A percentile compares a stretch with the other conserved stretches of the same genome.
These are phyloP conservation scores for Etheostoma nigrum DNA, from an alignment of 2,797 vertebrate species.

Conservation along the genomic window DNA sequence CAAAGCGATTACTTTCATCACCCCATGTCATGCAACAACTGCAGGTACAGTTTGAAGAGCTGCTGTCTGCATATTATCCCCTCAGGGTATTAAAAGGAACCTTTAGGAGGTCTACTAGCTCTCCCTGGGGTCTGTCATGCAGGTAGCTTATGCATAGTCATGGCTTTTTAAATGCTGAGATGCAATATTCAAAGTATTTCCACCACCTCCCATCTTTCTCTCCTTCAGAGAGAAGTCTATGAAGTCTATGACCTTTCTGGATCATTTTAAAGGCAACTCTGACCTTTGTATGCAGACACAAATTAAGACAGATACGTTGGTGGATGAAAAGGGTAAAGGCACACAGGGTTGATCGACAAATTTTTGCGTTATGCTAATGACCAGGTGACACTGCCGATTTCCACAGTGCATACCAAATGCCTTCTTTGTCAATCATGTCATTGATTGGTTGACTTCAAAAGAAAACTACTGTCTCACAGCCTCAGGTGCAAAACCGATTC, in stretches of 20 bases:
- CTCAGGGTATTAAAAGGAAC: conserved; percentile 58
- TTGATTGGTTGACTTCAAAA: conserved; percentile 75
- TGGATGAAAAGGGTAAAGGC: conserved; percentile 87
- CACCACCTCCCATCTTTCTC: conserved; percentile 59
- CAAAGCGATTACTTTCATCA: conserved; percentile 48
- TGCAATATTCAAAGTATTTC: conserved; percentile 80
- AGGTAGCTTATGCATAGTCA: conserved; percentile 76
- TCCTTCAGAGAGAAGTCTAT: conserved; percentile 73
- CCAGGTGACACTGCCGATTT: conserved; percentile 72
- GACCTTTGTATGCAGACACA: conserved; percentile 85
- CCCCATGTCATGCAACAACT: conserved; percentile 36
- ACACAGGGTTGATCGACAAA: conserved; percentile 77
- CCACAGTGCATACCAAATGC: conserved; percentile 75
- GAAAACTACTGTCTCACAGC: conserved; percentile 53
- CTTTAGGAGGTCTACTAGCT: conserved; percentile 60
- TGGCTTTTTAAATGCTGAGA: conserved; percentile 79
- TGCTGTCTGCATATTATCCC: conserved; percentile 54
- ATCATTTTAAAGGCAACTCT: conserved; percentile 84
- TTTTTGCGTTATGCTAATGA: conserved; percentile 83
- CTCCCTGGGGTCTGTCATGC: conserved; percentile 53
- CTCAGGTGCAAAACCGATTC: conserved; percentile 39
- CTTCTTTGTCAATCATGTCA: conserved; percentile 75
- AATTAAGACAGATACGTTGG: conserved; percentile 85
- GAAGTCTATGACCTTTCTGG: conserved; percentile 86
- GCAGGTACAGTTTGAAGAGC: conserved; percentile 38